These are phyloP conservation scores for Vidua chalybeata DNA, from an alignment of 2,113 vertebrate genomes.

Conservation along the genomic window DNA sequence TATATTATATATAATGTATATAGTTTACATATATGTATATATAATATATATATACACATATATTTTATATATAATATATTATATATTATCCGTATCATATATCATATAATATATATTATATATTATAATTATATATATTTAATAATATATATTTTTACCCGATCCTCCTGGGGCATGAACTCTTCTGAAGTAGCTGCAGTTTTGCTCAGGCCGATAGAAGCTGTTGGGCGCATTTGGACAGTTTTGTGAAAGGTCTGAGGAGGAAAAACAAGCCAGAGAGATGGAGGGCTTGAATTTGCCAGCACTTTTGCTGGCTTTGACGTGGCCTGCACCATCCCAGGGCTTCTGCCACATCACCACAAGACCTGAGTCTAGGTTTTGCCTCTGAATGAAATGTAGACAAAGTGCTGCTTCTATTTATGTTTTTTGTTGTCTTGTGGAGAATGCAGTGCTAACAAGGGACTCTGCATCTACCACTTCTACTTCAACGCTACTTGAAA, in stretches of 20 bases:
- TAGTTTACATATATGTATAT: too few species aligned
- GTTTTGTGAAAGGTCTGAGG: not conserved
- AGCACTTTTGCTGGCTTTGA: not conserved
- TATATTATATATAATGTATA: too few species aligned
- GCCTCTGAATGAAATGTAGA: not conserved
- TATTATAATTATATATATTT: too few species aligned
- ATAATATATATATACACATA: too few species aligned
- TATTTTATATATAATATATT: too few species aligned
- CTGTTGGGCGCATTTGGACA: not conserved
- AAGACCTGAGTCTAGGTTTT: not conserved
- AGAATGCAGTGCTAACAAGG: not conserved
- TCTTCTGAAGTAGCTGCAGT: not conserved
- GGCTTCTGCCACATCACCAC: not conserved
- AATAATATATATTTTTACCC: not conserved
- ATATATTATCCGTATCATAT: too few species aligned
- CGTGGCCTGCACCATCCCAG: not conserved
- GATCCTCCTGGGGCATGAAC: rapidly evolving
- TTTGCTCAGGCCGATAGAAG: not conserved
- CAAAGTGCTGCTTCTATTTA: not conserved
- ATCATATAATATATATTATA: too few species aligned
- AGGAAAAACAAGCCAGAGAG: not conserved
- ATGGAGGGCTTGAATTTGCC: not conserved
- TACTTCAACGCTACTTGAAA: not conserved
- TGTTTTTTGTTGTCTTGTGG: not conserved
- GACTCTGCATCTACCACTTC: not conserved